Evolutionary conservation across 2,797 vertebrate genomes (phyloP).

Genomic region (Pangasius djambal): DNA sequence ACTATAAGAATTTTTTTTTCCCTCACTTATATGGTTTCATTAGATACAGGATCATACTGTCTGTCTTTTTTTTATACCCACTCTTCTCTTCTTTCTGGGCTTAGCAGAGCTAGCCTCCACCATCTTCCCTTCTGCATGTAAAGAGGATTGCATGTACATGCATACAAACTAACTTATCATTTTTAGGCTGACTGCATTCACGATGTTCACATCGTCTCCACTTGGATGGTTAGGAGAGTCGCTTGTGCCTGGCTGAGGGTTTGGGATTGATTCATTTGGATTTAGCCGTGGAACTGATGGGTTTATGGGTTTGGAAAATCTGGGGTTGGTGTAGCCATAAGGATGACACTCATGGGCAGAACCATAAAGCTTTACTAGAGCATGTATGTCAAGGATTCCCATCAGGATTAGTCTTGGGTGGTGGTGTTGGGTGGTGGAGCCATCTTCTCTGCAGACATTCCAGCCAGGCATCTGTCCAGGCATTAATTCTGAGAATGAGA

Average conservation of each 20-base stretch:
- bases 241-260: conserved; percentile 54
- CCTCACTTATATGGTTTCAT: not conserved
- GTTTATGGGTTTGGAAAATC: conserved; percentile 60
- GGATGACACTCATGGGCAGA: conserved; percentile 59
- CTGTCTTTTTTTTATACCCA: conserved; percentile 37
- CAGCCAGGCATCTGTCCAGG: conserved; percentile 19
- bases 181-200: conserved; percentile 51
- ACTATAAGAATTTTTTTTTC: not conserved
- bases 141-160: conserved; percentile 56
- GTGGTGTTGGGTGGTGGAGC: conserved; percentile 48
- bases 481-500: not conserved
- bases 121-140: conserved; percentile 46
- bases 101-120: conserved; percentile 36
- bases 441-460: conserved; percentile 47
- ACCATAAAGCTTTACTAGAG: conserved; percentile 64
- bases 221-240: conserved; percentile 41
- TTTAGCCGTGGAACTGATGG: conserved; percentile 71
- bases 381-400: conserved; percentile 66
- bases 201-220: conserved; percentile 1
- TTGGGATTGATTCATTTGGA: conserved; percentile 69
- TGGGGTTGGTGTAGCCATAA: conserved; percentile 58
- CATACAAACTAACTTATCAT: conserved; percentile 46
- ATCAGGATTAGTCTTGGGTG: conserved; percentile 63
- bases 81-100: conserved; percentile 40
- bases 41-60: not conserved